phyloP scores from a whole-genome alignment of 2,888 invertebrate genomes.

The Neocrepidodera transversa region DNA sequence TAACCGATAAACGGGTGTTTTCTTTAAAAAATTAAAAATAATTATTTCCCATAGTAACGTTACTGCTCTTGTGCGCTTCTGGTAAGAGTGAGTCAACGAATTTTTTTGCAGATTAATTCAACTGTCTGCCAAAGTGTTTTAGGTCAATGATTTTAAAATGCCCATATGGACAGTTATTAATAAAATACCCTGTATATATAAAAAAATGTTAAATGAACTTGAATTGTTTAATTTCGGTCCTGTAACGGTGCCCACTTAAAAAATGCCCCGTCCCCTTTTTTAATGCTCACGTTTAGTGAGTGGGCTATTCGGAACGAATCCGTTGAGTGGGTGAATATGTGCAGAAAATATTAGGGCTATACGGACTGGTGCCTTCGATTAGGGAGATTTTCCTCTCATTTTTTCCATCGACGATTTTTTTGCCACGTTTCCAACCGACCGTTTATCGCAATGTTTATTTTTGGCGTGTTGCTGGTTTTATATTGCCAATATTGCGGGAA shows the following conservation, averaged over 20 bases:
- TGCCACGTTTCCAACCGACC: conserved; percentile 7
- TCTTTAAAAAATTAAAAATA: too few relatives aligned
- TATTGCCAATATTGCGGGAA: conserved; percentile 13
- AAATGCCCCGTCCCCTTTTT: conserved; percentile 18
- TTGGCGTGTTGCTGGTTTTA: conserved; percentile 5
- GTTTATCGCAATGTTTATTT: conserved; percentile 21
- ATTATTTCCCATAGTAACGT: too few relatives aligned
- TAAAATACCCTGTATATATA: too few relatives aligned
- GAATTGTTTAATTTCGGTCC: conserved; percentile 1
- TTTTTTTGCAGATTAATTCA: too few relatives aligned
- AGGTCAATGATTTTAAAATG: too few relatives aligned
- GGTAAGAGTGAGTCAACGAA: too few relatives aligned
- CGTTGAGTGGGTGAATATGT: conserved; percentile 28
- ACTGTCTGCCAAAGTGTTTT: too few relatives aligned
- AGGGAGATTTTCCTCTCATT: conserved; percentile 24
- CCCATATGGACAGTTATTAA: too few relatives aligned
- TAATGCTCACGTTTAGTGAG: conserved; percentile 17
- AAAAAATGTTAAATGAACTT: too few relatives aligned
- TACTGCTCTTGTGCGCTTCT: too few relatives aligned
- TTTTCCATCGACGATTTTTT: conserved; percentile 18
- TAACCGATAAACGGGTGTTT: too few relatives aligned
- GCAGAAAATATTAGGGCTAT: conserved; percentile 25
- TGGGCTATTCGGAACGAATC: conserved; percentile 7
- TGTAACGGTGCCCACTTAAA: conserved; percentile 19
- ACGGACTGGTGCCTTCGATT: conserved; percentile 28